Conservation (phyloP, 2,113 vertebrate species). For the Plestiodon gilberti region DNA sequence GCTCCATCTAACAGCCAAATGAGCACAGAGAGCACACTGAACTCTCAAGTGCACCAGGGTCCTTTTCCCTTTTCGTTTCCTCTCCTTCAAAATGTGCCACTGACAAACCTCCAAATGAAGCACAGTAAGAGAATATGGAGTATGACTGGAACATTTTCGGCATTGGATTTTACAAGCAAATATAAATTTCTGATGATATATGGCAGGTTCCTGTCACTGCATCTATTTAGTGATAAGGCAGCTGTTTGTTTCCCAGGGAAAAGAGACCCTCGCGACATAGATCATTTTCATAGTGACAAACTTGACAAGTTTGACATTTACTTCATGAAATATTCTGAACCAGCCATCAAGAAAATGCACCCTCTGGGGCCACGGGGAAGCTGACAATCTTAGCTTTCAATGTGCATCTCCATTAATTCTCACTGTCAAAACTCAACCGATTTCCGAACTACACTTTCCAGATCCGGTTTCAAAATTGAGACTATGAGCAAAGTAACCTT, state of each 20-base stretch:
- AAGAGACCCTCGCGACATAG: conserved; percentile 77
- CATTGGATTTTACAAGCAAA: conserved; percentile 57
- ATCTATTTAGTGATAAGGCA: conserved; percentile 72
- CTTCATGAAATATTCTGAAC: conserved; percentile 74
- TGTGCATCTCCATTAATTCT: conserved; percentile 74
- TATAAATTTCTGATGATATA: conserved; percentile 61
- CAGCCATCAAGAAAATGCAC: conserved; percentile 76
- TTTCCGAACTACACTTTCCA: conserved; percentile 30
- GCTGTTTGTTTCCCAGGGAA: conserved; percentile 79
- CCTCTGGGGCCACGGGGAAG: conserved; percentile 70
- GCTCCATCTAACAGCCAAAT: conserved; percentile 20
- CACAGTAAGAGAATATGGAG: conserved; percentile 27
- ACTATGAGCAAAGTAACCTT: conserved; percentile 46
- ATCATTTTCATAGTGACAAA: conserved; percentile 82
- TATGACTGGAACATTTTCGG: conserved; percentile 52
- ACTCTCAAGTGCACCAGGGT: conserved; percentile 7
- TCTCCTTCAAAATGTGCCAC: conserved; percentile 7
- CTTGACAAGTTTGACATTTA: conserved; percentile 86
- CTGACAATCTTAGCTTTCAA: conserved; percentile 78
- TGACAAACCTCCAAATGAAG: conserved; percentile 27
- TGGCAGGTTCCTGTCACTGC: conserved; percentile 66
- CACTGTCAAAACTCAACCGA: conserved; percentile 52
- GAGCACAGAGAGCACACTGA: not conserved
- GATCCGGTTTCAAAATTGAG: conserved; percentile 15
- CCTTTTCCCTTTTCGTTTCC: conserved; percentile 17